These are phyloP conservation scores for Rissa tridactyla DNA, from an alignment of 2,113 vertebrate species.

Conservation along the genomic window DNA sequence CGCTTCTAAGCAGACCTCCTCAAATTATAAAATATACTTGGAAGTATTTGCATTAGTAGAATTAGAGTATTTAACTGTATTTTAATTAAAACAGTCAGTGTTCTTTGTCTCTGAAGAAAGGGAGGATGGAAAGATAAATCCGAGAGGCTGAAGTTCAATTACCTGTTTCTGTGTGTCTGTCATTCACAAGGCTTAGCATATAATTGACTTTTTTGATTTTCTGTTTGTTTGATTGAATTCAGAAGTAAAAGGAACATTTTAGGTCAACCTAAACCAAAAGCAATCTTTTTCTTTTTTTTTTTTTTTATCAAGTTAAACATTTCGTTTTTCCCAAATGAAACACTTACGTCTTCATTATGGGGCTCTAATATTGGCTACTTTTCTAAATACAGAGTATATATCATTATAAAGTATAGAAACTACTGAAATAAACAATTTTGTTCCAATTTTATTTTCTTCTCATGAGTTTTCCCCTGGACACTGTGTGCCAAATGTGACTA, in stretches of 20 bases:
- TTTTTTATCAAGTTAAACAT: neutral
- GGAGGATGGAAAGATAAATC: neutral
- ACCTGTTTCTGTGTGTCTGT: neutral
- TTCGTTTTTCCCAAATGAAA: neutral
- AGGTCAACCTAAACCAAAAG: neutral
- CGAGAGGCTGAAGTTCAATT: neutral
- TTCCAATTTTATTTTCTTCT: neutral
- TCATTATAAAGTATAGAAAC: neutral
- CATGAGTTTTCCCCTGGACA: neutral
- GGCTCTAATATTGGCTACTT: neutral
- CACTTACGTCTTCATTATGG: neutral
- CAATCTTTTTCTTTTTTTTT: neutral
- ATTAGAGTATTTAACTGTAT: neutral
- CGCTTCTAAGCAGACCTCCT: neutral
- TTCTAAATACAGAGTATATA: neutral
- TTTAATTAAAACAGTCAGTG: neutral
- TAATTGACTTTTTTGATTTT: neutral
- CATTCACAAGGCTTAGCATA: neutral
- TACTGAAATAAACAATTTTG: neutral
- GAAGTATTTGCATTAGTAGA: neutral
- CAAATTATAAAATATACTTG: neutral
- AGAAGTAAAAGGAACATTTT: neutral
- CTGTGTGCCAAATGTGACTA: neutral
- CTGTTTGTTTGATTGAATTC: constrained; percentile 1
- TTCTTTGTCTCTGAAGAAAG: constrained; percentile 13